A percentile compares a stretch with the other conserved stretches of the same genome.
Evolutionary conservation across 2,888 invertebrate species (phyloP).

Genomic region (Conops quadrifasciatus): DNA sequence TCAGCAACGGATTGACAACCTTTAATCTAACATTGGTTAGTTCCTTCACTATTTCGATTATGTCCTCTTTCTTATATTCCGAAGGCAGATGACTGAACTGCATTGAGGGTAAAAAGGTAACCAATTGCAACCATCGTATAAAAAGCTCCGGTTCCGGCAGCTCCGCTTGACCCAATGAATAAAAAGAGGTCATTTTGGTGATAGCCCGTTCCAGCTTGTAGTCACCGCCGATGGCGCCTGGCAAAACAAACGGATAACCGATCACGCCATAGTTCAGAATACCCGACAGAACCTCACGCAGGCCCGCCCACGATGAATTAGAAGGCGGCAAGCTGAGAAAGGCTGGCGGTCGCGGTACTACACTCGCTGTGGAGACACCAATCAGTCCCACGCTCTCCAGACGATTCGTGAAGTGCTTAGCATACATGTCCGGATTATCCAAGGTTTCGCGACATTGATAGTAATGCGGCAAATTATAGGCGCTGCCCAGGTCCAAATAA

Average conservation of each 20-base stretch:
- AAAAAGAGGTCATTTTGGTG: constrained; percentile 67
- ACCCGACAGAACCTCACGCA: constrained; percentile 84
- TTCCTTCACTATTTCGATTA: constrained; percentile 79
- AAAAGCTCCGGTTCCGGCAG: constrained; percentile 84
- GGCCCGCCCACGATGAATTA: constrained; percentile 87
- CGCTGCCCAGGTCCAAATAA: constrained; percentile 82
- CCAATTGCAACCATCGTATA: constrained; percentile 89
- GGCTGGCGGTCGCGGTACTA: constrained; percentile 82
- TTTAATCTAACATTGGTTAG: constrained; percentile 79
- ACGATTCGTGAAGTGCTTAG: constrained; percentile 71
- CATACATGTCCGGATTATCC: constrained; percentile 84
- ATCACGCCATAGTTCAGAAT: constrained; percentile 87
- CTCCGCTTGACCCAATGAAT: constrained; percentile 68
- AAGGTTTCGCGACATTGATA: constrained; percentile 79
- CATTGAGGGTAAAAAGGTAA: constrained; percentile 90
- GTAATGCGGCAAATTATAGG: constrained; percentile 86
- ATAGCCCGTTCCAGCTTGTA: constrained; percentile 69
- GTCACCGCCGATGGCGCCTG: constrained; percentile 94
- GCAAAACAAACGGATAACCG: constrained; percentile 92
- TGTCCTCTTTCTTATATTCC: constrained; percentile 82
- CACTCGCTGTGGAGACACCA: constrained; percentile 84
- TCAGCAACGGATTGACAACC: constrained; percentile 78
- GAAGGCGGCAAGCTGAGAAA: constrained; percentile 87
- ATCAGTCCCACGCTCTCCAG: constrained; percentile 70
- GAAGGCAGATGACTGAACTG: constrained; percentile 91